Evolutionary conservation across 2,113 vertebrate species (phyloP).

Genomic region (Aphyosemion australe): DNA sequence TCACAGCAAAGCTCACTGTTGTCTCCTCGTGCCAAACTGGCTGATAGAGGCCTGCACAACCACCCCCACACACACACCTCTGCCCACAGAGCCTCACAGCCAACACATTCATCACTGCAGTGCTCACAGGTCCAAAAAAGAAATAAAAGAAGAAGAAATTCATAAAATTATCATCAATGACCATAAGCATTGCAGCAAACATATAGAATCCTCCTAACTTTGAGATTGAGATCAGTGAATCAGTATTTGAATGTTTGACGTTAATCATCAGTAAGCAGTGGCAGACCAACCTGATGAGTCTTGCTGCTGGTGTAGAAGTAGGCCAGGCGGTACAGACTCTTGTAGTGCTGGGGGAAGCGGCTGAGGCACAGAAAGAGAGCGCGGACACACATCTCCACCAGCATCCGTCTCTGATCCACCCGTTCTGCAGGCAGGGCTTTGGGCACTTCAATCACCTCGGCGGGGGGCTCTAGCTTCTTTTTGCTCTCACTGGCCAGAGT

Average conservation of each 20-base stretch:
- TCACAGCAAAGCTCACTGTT: slow-evolving; percentile 57
- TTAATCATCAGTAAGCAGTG: background rate
- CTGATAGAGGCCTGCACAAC: slow-evolving; percentile 59
- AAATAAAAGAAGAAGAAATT: background rate
- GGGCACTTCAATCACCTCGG: slow-evolving; percentile 82
- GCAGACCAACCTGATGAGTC: slow-evolving; percentile 86
- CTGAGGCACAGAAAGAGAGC: slow-evolving; percentile 91
- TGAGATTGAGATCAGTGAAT: too few species aligned
- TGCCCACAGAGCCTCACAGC: slow-evolving; percentile 65
- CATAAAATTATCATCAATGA: background rate
- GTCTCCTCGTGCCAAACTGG: slow-evolving; percentile 67
- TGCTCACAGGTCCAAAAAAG: slow-evolving; percentile 25
- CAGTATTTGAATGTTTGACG: too few species aligned
- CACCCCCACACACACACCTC: slow-evolving; percentile 71
- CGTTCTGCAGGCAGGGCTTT: slow-evolving; percentile 83
- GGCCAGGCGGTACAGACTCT: slow-evolving; percentile 95
- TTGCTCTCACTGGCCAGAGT: slow-evolving; percentile 78
- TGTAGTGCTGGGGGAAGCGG: slow-evolving; percentile 98
- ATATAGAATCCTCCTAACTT: too few species aligned
- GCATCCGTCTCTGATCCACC: slow-evolving; percentile 86
- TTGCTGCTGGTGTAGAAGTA: slow-evolving; percentile 91
- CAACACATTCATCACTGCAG: slow-evolving; percentile 54
- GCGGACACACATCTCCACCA: slow-evolving; percentile 89
- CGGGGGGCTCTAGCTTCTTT: slow-evolving; percentile 77
- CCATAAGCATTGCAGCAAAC: too few species aligned